Evolutionary conservation across 2,797 vertebrate species (phyloP).

Genomic region (Neostethus bicornis): DNA sequence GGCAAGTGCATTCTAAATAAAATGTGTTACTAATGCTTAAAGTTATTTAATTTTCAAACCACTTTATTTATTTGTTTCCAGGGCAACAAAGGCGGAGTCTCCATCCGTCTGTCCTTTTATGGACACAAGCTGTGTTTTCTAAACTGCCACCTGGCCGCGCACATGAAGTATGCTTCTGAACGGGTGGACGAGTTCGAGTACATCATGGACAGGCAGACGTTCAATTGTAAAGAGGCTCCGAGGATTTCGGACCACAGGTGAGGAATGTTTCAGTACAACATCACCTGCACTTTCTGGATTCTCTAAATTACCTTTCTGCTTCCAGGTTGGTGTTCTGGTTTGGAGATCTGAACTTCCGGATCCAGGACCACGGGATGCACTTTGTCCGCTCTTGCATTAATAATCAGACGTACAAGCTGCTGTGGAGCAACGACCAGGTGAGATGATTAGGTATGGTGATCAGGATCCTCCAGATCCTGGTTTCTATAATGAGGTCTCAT

Average conservation of each 20-base stretch:
- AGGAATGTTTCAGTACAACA: conserved; percentile 45
- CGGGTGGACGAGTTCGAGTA: conserved; percentile 90
- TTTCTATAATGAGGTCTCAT: too few species aligned
- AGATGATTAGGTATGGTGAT: too few species aligned
- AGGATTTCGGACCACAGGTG: conserved; percentile 89
- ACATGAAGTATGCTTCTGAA: conserved; percentile 87
- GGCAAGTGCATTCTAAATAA: too few species aligned
- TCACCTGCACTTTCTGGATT: neutral
- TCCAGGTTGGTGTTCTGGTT: conserved; percentile 92
- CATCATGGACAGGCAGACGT: conserved; percentile 88
- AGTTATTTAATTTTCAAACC: too few species aligned
- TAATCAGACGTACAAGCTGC: conserved; percentile 79
- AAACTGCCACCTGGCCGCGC: conserved; percentile 95
- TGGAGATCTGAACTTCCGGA: conserved; percentile 95
- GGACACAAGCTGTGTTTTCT: conserved; percentile 91
- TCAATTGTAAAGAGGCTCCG: conserved; percentile 75
- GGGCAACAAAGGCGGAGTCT: conserved; percentile 97
- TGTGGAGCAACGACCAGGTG: conserved; percentile 97
- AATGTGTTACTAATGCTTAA: too few species aligned
- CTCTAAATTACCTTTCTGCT: neutral
- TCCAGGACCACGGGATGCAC: conserved; percentile 90
- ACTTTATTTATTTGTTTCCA: conserved; percentile 70
- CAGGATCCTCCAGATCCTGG: neutral
- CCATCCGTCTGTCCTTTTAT: conserved; percentile 86
- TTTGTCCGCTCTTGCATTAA: conserved; percentile 88